Evolutionary conservation across 2,113 vertebrate species (phyloP).

Genomic region (Reinhardtius hippoglossoides): DNA sequence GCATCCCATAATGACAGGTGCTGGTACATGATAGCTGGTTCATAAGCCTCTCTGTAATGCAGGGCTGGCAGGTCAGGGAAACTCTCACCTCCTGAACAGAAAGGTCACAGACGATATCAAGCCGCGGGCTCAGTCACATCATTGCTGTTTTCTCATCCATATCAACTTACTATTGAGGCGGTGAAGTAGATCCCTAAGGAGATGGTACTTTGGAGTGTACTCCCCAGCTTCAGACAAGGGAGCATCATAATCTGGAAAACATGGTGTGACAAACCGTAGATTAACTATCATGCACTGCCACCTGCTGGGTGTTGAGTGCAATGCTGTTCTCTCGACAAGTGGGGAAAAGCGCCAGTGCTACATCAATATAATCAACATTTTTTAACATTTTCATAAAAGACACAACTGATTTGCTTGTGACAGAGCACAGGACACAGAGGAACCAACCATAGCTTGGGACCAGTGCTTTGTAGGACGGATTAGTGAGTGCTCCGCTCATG

Average conservation of each 20-base stretch:
- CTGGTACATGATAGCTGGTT: constrained; percentile 80
- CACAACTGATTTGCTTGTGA: constrained; percentile 4
- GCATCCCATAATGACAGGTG: constrained; percentile 93
- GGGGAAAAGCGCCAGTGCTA: background rate
- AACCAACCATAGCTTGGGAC: constrained; percentile 92
- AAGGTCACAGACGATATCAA: background rate
- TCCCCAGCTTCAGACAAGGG: constrained; percentile 93
- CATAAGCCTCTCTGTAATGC: constrained; percentile 75
- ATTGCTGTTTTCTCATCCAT: background rate
- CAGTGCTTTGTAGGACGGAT: constrained; percentile 87
- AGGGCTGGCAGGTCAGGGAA: constrained; percentile 75
- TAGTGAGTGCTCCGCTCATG: constrained; percentile 88
- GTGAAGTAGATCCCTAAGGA: constrained; percentile 87
- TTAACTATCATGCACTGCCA: constrained; percentile 39
- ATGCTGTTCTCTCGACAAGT: background rate
- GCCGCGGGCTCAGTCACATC: no score
- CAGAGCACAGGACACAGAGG: background rate
- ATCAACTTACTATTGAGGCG: constrained; percentile 82
- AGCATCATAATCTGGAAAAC: constrained; percentile 91
- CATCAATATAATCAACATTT: background rate
- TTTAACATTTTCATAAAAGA: constrained; percentile 32
- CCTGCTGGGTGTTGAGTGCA: constrained; percentile 45
- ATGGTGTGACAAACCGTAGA: background rate
- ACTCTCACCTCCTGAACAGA: constrained; percentile 57
- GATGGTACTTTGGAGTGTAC: constrained; percentile 92